phyloP scores from a whole-genome alignment of 2,797 vertebrate genomes.

The Moxostoma hubbsi region DNA sequence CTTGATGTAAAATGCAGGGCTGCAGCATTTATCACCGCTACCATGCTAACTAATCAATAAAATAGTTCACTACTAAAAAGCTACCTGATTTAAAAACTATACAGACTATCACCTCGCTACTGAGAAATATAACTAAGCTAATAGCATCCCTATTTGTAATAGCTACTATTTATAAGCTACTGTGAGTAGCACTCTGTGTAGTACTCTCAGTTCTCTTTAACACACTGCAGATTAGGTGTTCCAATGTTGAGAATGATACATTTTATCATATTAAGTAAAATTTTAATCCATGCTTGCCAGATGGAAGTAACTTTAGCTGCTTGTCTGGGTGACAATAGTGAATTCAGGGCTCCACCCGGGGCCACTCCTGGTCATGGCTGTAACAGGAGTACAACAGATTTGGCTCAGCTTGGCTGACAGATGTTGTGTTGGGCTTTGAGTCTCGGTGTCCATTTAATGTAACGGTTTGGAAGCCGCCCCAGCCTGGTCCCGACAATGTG shows the following conservation, averaged over 20 bases:
- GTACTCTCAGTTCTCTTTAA: background rate
- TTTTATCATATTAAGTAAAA: conserved; percentile 12
- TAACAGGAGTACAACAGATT: conserved; percentile 60
- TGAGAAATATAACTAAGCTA: no score
- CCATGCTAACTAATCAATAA: no score
- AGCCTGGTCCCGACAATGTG: conserved; percentile 46
- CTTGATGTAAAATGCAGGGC: no score
- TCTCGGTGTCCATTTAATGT: conserved; percentile 56
- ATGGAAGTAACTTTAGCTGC: background rate
- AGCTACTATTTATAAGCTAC: no score
- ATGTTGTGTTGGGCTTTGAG: conserved; percentile 69
- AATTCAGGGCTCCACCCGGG: background rate
- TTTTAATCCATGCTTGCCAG: conserved; percentile 12
- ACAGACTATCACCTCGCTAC: no score
- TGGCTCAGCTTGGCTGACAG: conserved; percentile 72
- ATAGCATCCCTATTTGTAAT: no score
- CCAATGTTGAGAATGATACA: background rate
- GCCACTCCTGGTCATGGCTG: conserved; percentile 11
- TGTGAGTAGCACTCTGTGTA: no score
- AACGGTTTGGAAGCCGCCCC: conserved; percentile 59
- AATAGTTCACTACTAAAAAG: no score
- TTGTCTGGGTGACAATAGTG: background rate
- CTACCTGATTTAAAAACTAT: no score
- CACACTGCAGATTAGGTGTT: background rate
- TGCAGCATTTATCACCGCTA: no score